Evolutionary conservation across 2,113 vertebrate genomes (phyloP), one percentile per base, ranked within the genome.

Genomic region (Sander lucioperca): DNA sequence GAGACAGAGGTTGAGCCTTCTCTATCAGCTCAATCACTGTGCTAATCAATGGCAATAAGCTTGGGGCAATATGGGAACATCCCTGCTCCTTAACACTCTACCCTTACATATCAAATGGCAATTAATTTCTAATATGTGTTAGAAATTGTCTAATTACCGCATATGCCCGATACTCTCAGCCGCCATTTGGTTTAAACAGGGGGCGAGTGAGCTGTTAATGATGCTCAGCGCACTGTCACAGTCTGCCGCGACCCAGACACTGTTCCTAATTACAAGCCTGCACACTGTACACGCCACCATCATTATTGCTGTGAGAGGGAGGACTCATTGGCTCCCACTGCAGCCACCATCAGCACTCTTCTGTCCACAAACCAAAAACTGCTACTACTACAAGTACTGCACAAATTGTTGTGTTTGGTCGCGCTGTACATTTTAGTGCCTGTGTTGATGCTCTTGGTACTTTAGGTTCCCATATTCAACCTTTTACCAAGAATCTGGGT

Each of bases 51-150:
- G 82, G 72, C 62, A 85, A 82, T 89, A 54, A 86, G 85, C 80
- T 80, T 74, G 70, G 77, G 65, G 59, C 83, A 80, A 73, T 21
- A 65, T 16, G 3, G 80, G 73, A 79, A 61, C 81, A 80, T 72
- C 86, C 63, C 74, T 53, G 39, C 88, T 80, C 58, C 67, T 90
- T 88, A 86, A 91, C 87, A 84, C 86, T 80, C 51, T 51, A 86
- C 79, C 83, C 79, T 80, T 88, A 81, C 69, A 89, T 90, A 91
- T 89, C 83, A 89, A 91, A 87, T 83, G 72, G 84, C 79, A 94
- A 91, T 94, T 94, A 84, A 94, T 92, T 83, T 59, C 80, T 88
- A 86, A 85, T 94, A 90, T 87, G 83, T 83, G 86, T 90, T 84
- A 83, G 77, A 87, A 90, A 90, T 88, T 36, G 76, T 69, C 71